Evolutionary conservation across 2,113 vertebrate genomes (phyloP).

Genomic region (Lampris incognitus): DNA sequence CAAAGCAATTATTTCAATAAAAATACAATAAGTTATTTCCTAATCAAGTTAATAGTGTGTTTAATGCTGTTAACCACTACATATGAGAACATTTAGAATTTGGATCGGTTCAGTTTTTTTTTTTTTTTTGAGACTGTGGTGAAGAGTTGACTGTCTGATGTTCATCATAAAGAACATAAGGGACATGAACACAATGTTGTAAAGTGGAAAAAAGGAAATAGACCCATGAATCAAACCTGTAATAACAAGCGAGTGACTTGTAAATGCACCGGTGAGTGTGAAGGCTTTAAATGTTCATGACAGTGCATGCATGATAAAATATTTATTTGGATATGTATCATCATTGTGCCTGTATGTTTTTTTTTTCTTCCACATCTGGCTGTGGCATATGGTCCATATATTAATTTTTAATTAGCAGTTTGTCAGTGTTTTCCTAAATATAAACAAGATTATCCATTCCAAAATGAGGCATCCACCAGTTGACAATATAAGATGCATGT

Average conservation of each 20-base stretch:
- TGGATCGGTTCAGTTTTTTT: too few species aligned
- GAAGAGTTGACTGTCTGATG: too few species aligned
- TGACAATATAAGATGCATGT: not conserved
- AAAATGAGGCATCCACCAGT: not conserved
- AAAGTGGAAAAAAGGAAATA: not conserved
- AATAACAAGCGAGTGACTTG: constrained; percentile 6
- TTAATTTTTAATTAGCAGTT: not conserved
- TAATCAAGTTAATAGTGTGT: too few species aligned
- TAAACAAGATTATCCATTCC: constrained; percentile 17
- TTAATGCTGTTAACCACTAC: too few species aligned
- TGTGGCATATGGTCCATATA: not conserved
- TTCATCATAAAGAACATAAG: too few species aligned
- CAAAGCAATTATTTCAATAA: too few species aligned
- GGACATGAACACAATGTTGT: too few species aligned
- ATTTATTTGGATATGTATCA: not conserved
- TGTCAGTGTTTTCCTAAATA: constrained; percentile 15
- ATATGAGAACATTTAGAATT: too few species aligned
- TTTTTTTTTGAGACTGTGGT: too few species aligned
- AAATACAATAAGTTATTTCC: too few species aligned
- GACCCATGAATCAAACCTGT: constrained; percentile 8
- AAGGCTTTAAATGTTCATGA: not conserved
- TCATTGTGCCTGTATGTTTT: not conserved
- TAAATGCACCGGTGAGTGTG: constrained; percentile 7
- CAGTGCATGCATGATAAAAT: not conserved
- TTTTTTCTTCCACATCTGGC: constrained; percentile 7